These are phyloP conservation scores for Echinometra lucunter DNA, from an alignment of 53 echinoderm and acorn worm species.

Conservation along the genomic window DNA sequence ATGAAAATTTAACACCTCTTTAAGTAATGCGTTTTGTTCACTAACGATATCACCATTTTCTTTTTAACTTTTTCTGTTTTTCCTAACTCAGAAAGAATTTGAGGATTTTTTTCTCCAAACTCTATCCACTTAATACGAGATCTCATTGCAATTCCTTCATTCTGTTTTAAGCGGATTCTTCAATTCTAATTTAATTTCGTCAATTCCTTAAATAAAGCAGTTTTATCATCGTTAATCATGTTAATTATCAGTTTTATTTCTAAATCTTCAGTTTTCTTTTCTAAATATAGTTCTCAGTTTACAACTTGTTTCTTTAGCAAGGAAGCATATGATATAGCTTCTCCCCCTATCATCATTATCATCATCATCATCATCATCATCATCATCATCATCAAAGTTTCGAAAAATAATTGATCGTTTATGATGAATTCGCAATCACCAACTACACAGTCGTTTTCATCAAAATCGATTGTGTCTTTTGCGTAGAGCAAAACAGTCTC, in stretches of 20 bases:
- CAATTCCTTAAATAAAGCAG: background rate
- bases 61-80: background rate
- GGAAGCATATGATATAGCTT: background rate
- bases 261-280: background rate
- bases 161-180: background rate
- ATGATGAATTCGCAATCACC: background rate
- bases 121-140: background rate
- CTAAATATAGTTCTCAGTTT: background rate
- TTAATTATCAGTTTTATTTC: background rate
- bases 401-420: background rate
- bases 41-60: background rate
- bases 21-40: background rate
- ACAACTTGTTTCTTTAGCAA: background rate
- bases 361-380: too few relatives aligned
- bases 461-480: background rate
- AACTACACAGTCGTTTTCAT: background rate
- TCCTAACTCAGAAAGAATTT: constrained; percentile 5
- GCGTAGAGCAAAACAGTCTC: background rate
- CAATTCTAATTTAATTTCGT: background rate
- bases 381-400: constrained; percentile 4
- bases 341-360: background rate
- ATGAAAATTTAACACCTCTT: background rate
- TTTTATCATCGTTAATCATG: background rate
- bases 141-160: background rate
- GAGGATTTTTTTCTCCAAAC: background rate